These are phyloP conservation scores for Coracias cyanogaster DNA, from an alignment of 2,797 vertebrate genomes.

Conservation along the genomic window DNA sequence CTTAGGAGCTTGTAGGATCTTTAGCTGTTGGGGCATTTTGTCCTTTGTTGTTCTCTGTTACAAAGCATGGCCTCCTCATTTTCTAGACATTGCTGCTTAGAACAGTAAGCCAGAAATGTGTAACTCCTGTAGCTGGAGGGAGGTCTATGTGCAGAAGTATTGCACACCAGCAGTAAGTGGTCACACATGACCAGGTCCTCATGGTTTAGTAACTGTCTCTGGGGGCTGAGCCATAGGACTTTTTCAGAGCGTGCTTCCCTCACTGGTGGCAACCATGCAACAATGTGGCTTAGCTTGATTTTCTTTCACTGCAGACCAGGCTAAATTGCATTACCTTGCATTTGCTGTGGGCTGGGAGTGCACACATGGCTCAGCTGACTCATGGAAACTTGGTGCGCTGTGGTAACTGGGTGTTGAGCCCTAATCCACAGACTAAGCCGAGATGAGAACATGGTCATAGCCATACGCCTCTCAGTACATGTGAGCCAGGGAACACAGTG, in stretches of 20 bases:
- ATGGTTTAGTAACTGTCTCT: not conserved
- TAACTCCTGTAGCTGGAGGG: not conserved
- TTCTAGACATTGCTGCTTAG: not conserved
- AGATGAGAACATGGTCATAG: not conserved
- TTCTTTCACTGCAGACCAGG: not conserved
- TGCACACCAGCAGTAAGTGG: not conserved
- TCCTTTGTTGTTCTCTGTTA: not conserved
- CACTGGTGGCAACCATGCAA: not conserved
- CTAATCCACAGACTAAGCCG: conserved; percentile 1
- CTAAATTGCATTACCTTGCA: not conserved
- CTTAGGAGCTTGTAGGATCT: not conserved
- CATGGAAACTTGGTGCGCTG: conserved; percentile 43
- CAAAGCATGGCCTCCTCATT: not conserved
- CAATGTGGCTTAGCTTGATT: not conserved
- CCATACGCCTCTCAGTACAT: accelerated
- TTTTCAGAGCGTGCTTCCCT: not conserved
- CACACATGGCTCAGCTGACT: conserved; percentile 35
- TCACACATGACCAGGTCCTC: not conserved
- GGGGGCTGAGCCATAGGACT: not conserved
- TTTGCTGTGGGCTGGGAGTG: not conserved
- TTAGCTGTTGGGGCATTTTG: not conserved
- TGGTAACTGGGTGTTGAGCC: not conserved
- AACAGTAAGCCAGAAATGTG: not conserved
- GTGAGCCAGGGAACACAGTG: not conserved
- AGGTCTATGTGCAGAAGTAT: not conserved